Evolutionary conservation across 2,113 vertebrate genomes (phyloP).

Genomic region (Mungos mungo): DNA sequence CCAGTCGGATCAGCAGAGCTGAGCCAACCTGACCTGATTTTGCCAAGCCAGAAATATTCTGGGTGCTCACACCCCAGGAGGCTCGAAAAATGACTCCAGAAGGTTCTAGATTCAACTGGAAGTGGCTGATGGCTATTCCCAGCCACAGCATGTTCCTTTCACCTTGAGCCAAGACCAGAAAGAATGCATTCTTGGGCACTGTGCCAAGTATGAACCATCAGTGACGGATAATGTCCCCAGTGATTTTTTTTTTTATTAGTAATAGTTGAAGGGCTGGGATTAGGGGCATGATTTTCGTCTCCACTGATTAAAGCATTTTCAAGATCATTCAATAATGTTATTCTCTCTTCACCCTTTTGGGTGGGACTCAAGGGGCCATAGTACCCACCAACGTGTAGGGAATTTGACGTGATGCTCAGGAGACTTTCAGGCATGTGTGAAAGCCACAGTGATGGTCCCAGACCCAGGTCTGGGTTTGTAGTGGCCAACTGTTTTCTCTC

Average conservation of each 20-base stretch:
- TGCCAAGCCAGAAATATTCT: conserved; percentile 66
- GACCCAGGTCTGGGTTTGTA: background rate
- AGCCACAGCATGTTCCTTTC: background rate
- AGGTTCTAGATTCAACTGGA: conserved; percentile 52
- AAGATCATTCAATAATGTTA: background rate
- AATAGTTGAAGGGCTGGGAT: background rate
- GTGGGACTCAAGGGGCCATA: background rate
- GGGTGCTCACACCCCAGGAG: conserved; percentile 23
- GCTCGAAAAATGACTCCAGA: conserved; percentile 54
- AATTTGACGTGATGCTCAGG: background rate
- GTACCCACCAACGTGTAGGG: fast-evolving
- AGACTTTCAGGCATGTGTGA: background rate
- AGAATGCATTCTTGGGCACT: background rate
- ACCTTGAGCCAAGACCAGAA: background rate
- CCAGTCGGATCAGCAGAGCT: conserved; percentile 28
- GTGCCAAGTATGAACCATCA: background rate
- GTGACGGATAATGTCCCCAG: background rate
- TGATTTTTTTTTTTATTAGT: background rate
- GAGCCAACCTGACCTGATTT: conserved; percentile 76
- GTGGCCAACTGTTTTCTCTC: background rate
- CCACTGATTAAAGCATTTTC: background rate
- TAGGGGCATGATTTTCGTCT: background rate
- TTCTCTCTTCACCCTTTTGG: background rate
- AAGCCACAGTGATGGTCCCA: background rate
- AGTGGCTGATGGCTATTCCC: conserved; percentile 26